phyloP scores from a whole-genome alignment of 30 jellyfish, hydroid and myxozoan species.

The Pseudorhiza aurosa region DNA sequence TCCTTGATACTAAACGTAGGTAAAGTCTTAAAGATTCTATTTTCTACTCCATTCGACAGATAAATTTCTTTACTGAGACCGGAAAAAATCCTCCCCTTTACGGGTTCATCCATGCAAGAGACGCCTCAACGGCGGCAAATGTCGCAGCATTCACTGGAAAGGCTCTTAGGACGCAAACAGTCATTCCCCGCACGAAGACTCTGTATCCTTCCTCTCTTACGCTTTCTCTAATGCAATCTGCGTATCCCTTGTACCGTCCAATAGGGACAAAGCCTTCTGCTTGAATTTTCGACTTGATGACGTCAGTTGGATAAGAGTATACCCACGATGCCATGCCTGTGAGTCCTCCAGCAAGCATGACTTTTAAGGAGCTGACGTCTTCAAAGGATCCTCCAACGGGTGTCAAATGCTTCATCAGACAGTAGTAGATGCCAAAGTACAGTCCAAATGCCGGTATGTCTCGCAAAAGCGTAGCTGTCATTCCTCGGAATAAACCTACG shows the following conservation, averaged over 20 bases:
- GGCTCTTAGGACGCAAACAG: conserved; percentile 79
- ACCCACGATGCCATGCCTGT: conserved; percentile 88
- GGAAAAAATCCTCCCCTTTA: neutral
- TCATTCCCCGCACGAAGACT: conserved; percentile 79
- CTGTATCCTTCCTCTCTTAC: conserved; percentile 61
- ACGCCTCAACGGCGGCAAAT: conserved; percentile 70
- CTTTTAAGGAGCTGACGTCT: conserved; percentile 8
- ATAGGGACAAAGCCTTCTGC: conserved; percentile 88
- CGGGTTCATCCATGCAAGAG: conserved; percentile 17
- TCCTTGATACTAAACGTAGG: too few relatives aligned
- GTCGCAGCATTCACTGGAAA: conserved; percentile 96
- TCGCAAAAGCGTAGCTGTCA: conserved; percentile 62
- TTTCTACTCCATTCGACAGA: too few relatives aligned
- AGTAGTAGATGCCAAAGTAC: conserved; percentile 57
- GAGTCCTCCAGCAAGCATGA: conserved; percentile 80
- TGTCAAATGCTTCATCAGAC: conserved; percentile 29
- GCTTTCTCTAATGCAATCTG: conserved; percentile 56
- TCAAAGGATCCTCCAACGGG: conserved; percentile 16
- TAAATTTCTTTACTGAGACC: too few relatives aligned
- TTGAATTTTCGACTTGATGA: conserved; percentile 84
- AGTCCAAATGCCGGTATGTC: conserved; percentile 84
- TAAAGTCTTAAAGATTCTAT: too few relatives aligned
- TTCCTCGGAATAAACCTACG: conserved; percentile 68
- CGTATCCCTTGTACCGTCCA: conserved; percentile 48
- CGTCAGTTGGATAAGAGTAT: conserved; percentile 81